These are phyloP conservation scores for Poicephalus gulielmi DNA, from an alignment of 2,113 vertebrate species.

Conservation along the genomic window DNA sequence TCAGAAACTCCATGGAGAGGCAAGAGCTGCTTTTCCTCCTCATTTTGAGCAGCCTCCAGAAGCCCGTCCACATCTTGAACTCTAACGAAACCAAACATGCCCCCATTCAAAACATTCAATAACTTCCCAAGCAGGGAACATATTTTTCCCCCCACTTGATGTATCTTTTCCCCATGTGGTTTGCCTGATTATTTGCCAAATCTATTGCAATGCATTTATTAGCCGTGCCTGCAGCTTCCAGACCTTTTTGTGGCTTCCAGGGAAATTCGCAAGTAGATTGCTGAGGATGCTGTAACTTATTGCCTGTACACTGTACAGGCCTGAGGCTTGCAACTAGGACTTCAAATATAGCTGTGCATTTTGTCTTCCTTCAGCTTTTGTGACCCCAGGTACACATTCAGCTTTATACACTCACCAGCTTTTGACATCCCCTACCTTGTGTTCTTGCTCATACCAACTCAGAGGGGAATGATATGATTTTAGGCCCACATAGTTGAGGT, in stretches of 20 bases:
- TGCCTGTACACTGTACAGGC: background rate
- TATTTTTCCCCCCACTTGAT: background rate
- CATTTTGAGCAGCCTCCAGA: background rate
- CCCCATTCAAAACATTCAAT: background rate
- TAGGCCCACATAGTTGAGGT: background rate
- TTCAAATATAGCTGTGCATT: background rate
- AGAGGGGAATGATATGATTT: background rate
- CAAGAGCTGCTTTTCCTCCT: accelerated
- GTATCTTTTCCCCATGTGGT: constrained; percentile 32
- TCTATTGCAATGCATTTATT: background rate
- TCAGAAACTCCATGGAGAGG: background rate
- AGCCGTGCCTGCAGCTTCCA: constrained; percentile 34
- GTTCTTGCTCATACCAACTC: accelerated
- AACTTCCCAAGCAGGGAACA: background rate
- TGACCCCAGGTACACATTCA: accelerated
- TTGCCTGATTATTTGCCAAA: constrained; percentile 55
- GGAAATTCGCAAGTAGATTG: background rate
- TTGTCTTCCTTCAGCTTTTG: background rate
- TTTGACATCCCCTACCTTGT: background rate
- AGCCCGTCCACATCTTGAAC: background rate
- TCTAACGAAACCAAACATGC: background rate
- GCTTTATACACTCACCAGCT: background rate
- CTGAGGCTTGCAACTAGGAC: background rate
- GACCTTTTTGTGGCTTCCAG: constrained; percentile 45
- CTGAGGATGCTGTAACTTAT: background rate